Base-by-base conservation (phyloP, 2,113 vertebrate genomes). In the Craseonycteris thonglongyai region DNA sequence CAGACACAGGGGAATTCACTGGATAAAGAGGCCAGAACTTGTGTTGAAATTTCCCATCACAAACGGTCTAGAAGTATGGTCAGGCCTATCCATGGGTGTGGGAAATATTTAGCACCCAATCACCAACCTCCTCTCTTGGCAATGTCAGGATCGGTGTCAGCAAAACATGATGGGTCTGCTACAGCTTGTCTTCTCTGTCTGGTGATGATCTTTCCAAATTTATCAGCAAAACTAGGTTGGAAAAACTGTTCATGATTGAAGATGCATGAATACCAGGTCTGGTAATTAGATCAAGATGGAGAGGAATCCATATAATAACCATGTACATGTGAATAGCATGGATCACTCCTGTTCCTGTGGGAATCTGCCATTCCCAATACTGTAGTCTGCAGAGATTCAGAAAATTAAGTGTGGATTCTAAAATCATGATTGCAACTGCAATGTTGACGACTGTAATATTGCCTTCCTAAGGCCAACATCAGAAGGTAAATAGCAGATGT, bases 361-460 rank as follows among this genome's bases (percentile, higher is more conserved):
- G 47, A 8, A 75, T 47, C 65, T 51, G 15, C 16, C 33, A n/a
- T 61, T 66, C n/a, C 19, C 45, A 33, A 1, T 18, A 6, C 28
- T 33, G 7, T 26, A 65, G 26, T 80, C 69, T 58, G 38, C 40
- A 87, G 35, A 93, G 45, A 90, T 14, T 22, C 45, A 91, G 74
- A 93, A 90, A 87, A 90, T 81, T 85, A 83, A 68, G 49, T 16
- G 4, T 21, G 65, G 40, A 66, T 72, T 95, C 78, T 11, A 88
- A 91, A 95, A 71, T 71, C 16, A 33, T n/a, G 71, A 72, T 26
- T 58, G 24, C 14, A 59, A 49, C 65, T 63, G 22, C 26, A 40
- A 8, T 88, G 47, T 58, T 81, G 59, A 58, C 59, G 18, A 88
- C 13, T 30, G 3, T 38, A 56, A 3, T 11, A 40, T 84, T 82